Base-by-base conservation (phyloP, 2,113 vertebrate genomes). In the Hypomesus transpacificus region DNA sequence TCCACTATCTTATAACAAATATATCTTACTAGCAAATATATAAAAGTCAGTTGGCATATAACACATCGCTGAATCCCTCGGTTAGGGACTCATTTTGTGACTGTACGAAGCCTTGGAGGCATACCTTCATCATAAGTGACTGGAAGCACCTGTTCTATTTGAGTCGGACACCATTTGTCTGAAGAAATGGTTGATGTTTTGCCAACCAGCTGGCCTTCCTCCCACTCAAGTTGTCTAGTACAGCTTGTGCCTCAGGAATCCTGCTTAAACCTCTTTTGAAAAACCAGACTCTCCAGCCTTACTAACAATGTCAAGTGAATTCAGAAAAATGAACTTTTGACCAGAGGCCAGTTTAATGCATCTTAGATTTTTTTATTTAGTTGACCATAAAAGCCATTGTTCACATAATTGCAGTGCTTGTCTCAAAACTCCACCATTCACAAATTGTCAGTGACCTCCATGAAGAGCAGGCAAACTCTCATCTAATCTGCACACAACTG, bases 131-230 rank as follows among this genome's bases (percentile, higher is more conserved):
- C 76, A 66, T 63, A 69, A 69, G 69, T 85, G 77, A 85, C 62
- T 82, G 22, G 53, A 59, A 79, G 73, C 83, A 83, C 77, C 81
- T 86, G 77, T 66, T 86, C 66, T 56, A n/a, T 73, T 68, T 39
- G n/a, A 39, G 18, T 28, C 60, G 57, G 60, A 79, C 66, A 16
- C 75, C 57, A 67, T 78, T 71, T 64, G 63, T 80, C 68, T 66
- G 66, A 66, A 77, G 71, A 71, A 72, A 75, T 69, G n/a, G 26
- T 82, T 78, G 64, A 57, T 46, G 2, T 34, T 70, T 57, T 72
- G 71, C 70, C 78, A 81, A 50, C 56, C 54, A 22, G 26, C 51
- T n/a, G 34, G 11, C 66, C 11, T 6, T 68, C 20, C 54, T 69
- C 54, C 20, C 18, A 69, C 54, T 69, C 68, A 54, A 61, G 14